Evolutionary conservation across 2,113 vertebrate genomes (phyloP).

Genomic region (Pipa parva): DNA sequence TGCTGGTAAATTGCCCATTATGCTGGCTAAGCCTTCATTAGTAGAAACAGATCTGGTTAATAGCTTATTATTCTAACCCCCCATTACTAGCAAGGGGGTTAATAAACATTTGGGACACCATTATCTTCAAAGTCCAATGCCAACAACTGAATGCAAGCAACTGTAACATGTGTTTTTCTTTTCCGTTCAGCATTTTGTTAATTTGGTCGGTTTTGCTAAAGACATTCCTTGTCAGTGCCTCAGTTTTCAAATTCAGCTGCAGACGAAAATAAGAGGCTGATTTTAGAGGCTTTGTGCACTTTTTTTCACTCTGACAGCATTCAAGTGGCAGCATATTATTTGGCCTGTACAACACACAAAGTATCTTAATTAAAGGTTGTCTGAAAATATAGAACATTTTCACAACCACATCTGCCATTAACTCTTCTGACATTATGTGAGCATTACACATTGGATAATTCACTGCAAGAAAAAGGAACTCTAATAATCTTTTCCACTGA

Average conservation of each 20-base stretch:
- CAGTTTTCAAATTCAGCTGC: conserved; percentile 59
- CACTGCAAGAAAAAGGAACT: conserved; percentile 34
- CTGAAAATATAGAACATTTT: conserved; percentile 70
- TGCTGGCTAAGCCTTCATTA: neutral
- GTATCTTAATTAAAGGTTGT: conserved; percentile 78
- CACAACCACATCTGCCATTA: conserved; percentile 71
- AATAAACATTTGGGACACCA: conserved; percentile 5
- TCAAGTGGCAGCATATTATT: conserved; percentile 75
- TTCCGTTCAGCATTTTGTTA: conserved; percentile 48
- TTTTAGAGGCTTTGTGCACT: conserved; percentile 66
- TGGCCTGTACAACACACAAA: conserved; percentile 65
- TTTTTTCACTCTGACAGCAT: conserved; percentile 66
- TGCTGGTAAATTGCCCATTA: neutral
- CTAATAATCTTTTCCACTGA: neutral
- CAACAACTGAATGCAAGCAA: conserved; percentile 14
- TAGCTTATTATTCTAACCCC: neutral
- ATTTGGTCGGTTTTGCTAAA: conserved; percentile 52
- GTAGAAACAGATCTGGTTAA: neutral
- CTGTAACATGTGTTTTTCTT: neutral
- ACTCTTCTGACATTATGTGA: conserved; percentile 60
- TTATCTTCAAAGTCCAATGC: neutral
- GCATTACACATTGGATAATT: conserved; percentile 52
- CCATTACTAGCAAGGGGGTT: neutral
- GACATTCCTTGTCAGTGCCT: conserved; percentile 55
- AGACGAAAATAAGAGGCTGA: conserved; percentile 69